phyloP scores from a whole-genome alignment of 1,140 invertebrate species.

The Polyergus mexicanus region DNA sequence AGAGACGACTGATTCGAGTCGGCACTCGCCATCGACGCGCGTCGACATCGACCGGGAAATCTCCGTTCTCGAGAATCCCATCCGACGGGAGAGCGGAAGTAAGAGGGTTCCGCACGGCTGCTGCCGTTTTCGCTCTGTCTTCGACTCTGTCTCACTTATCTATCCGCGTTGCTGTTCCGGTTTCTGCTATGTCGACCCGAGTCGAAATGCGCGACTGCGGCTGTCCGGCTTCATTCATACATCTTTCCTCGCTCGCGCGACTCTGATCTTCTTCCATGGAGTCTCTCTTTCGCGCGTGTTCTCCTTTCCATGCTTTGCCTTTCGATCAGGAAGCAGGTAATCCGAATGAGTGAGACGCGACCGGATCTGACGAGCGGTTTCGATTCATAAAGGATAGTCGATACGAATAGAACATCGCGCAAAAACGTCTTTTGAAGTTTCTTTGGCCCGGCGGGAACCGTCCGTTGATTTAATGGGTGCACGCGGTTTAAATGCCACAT shows the following conservation, averaged over 20 bases:
- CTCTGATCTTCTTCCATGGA: background rate
- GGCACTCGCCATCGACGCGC: constrained; percentile 33
- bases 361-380: constrained; percentile 30
- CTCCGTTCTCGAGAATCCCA: constrained; percentile 40
- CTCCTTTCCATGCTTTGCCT: constrained; percentile 6
- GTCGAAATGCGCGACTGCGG: constrained; percentile 43
- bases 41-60: constrained; percentile 45
- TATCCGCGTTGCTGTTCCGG: constrained; percentile 19
- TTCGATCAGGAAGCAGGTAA: constrained; percentile 7
- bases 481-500: constrained; percentile 74
- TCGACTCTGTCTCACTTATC: background rate
- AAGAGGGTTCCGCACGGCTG: constrained; percentile 42
- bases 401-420: constrained; percentile 51
- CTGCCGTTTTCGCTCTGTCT: constrained; percentile 33
- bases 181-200: constrained; percentile 38
- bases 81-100: constrained; percentile 30
- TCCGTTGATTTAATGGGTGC: constrained; percentile 74
- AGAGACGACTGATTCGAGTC: constrained; percentile 35
- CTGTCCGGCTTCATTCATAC: constrained; percentile 43
- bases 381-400: constrained; percentile 63
- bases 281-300: background rate
- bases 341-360: constrained; percentile 38
- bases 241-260: background rate
- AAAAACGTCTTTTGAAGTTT: constrained; percentile 76
- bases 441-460: constrained; percentile 13